Evolutionary conservation across 2,888 invertebrate species (phyloP).

Genomic region (Coleophora flavipennella): DNA sequence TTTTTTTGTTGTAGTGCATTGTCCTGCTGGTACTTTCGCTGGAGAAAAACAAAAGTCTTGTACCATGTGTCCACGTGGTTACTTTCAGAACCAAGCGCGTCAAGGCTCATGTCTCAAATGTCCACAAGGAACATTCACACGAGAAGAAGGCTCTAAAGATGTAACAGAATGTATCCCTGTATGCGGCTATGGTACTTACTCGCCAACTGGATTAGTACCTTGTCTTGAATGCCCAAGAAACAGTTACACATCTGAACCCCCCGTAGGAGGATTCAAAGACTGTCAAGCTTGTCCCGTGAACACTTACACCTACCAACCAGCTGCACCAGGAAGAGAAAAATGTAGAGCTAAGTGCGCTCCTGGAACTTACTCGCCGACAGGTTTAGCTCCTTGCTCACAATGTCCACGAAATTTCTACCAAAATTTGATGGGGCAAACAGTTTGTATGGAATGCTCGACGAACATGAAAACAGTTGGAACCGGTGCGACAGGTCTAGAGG

Average conservation of each 20-base stretch:
- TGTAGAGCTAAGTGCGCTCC: conserved; percentile 91
- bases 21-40: conserved; percentile 96
- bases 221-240: conserved; percentile 95
- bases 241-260: conserved; percentile 90
- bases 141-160: conserved; percentile 90
- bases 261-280: conserved; percentile 91
- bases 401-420: conserved; percentile 96
- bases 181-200: conserved; percentile 96
- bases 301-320: conserved; percentile 91
- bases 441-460: conserved; percentile 92
- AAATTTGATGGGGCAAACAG: conserved; percentile 84
- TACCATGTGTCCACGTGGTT: conserved; percentile 92
- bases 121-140: conserved; percentile 93
- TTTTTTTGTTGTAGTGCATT: conserved; percentile 80
- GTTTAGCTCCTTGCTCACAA: conserved; percentile 92
- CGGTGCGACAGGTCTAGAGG: conserved; percentile 86
- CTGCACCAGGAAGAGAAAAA: conserved; percentile 85
- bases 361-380: conserved; percentile 93
- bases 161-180: conserved; percentile 91
- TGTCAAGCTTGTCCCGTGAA: conserved; percentile 94
- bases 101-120: conserved; percentile 93
- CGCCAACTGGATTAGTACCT: conserved; percentile 93
- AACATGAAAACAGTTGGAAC: conserved; percentile 88
- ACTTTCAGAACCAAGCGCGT: conserved; percentile 92
- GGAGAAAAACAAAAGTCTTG: conserved; percentile 92